Evolutionary conservation across 2,888 invertebrate genomes (phyloP), one percentile per base, ranked within the genome.

Genomic region (Eristalis pertinax): DNA sequence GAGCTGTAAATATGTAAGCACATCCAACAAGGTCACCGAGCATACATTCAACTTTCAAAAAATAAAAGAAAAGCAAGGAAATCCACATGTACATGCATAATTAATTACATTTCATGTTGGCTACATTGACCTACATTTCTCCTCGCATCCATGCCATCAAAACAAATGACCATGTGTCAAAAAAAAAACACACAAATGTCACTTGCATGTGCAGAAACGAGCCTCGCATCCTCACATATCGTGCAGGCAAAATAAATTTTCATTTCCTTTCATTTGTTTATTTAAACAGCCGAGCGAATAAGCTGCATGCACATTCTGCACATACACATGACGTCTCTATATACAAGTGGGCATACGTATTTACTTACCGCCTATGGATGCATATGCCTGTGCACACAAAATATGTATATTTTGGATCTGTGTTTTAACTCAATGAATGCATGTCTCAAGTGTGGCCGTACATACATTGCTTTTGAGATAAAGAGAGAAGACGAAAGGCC

Each of bases 151-250:
- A 19, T 50, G 19, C 8, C 19, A 19, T 50, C 50, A 19, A 50
- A n/a, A 50, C 19, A 50, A 50, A 50, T 50, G 19, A 50, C 8
- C 50, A 50, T 50, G 19, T 50, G 50, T 29, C 63, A 29, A 7
- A n/a, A 63, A 32, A 65, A 65, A 38, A 35, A 19, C 32, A 65
- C 35, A 35, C 32, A 65, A 65, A 15, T 65, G 64, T 35, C 64
- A 65, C 38, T 38, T 65, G 35, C 38, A 65, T 35, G 62, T 62
- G 62, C 29, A 8, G 32, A 32, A 62, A 15, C 22, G 32, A 62
- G 29, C 29, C 62, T n/a, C 26, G 29, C 32, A 62, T 29, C 62
- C 62, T 62, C 62, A 8, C 58, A 38, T 38, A 19, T n/a, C 50
- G 50, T 50, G 50, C n/a, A 50, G 50, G 50, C 50, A 50, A 50